Conservation (phyloP, 23 tunicate genomes). For the Ciona savignyi region DNA sequence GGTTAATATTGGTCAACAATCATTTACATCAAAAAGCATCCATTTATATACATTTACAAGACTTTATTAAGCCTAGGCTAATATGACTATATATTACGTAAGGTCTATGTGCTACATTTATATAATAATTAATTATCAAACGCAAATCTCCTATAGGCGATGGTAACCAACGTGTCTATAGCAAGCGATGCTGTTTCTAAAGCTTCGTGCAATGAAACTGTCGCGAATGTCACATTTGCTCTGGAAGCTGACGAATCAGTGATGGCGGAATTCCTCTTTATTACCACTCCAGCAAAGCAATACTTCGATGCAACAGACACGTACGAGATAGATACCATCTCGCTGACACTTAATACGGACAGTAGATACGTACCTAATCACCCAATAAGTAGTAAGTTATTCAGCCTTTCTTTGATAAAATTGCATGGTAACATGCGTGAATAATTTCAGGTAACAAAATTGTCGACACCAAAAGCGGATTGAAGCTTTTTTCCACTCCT, state of each 20-base stretch:
- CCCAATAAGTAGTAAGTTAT: neutral
- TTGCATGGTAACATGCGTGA: neutral
- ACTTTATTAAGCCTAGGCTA: too few relatives aligned
- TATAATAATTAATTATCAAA: too few relatives aligned
- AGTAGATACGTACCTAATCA: conserved; percentile 12
- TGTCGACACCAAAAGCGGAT: neutral
- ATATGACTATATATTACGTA: too few relatives aligned
- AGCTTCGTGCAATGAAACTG: neutral
- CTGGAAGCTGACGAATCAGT: neutral
- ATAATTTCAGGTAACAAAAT: neutral
- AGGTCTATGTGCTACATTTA: too few relatives aligned
- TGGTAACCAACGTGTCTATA: neutral
- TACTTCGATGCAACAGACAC: neutral
- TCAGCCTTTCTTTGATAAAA: neutral
- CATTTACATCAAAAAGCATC: too few relatives aligned
- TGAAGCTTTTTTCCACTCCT: neutral
- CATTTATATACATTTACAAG: too few relatives aligned
- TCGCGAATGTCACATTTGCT: neutral
- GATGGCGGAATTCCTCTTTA: neutral
- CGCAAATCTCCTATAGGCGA: too few relatives aligned
- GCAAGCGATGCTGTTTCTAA: neutral
- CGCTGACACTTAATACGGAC: neutral
- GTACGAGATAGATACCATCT: neutral
- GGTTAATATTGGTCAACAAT: too few relatives aligned
- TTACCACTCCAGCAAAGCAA: neutral